These are phyloP conservation scores for Xyrichtys novacula DNA, from an alignment of 2,797 vertebrate genomes.

Conservation along the genomic window DNA sequence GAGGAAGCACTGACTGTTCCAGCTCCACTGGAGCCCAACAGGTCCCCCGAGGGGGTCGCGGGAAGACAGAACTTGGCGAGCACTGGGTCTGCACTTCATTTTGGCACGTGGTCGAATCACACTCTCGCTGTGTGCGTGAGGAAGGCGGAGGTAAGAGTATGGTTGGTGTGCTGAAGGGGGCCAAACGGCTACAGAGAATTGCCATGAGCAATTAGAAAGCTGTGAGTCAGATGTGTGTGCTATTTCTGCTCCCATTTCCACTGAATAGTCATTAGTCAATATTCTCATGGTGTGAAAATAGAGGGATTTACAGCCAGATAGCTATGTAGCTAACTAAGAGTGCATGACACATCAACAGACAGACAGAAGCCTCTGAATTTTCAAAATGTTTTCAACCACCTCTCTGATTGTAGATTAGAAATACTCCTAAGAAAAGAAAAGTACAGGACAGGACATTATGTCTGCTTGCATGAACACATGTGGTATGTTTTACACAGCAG, in stretches of 20 bases:
- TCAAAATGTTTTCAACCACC: neutral
- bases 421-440: conserved; percentile 11
- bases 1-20: conserved; percentile 55
- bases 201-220: conserved; percentile 73
- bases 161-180: conserved; percentile 48
- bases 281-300: conserved; percentile 48
- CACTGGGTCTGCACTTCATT: conserved; percentile 42
- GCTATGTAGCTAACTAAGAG: neutral
- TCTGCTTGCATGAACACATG: conserved; percentile 17
- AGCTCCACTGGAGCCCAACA: conserved; percentile 54
- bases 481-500: conserved; percentile 17
- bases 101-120: conserved; percentile 47
- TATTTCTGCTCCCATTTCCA: conserved; percentile 67
- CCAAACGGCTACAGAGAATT: conserved; percentile 59
- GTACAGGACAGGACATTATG: conserved; percentile 5
- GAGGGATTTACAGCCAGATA: conserved; percentile 29
- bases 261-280: conserved; percentile 68
- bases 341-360: neutral
- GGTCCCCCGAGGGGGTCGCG: conserved; percentile 12
- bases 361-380: neutral
- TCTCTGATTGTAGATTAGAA: neutral
- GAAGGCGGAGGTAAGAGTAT: conserved; percentile 55
- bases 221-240: conserved; percentile 72
- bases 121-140: conserved; percentile 24
- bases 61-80: conserved; percentile 33